phyloP scores from a whole-genome alignment of 2,113 vertebrate genomes.

The Bubo bubo region DNA sequence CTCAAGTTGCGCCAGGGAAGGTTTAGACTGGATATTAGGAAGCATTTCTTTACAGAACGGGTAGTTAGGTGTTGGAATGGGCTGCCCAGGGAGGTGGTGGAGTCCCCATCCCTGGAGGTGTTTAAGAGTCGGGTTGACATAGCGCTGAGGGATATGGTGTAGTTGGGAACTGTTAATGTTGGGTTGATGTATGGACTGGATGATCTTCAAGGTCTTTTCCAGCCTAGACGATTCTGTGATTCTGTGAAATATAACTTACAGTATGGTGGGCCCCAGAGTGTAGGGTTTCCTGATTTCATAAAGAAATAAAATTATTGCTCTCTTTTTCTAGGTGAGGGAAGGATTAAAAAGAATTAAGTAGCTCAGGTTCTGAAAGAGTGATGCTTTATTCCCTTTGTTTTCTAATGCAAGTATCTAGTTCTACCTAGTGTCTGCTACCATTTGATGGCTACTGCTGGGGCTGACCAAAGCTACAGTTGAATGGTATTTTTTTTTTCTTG shows the following conservation, averaged over 20 bases:
- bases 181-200: no score
- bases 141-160: no score
- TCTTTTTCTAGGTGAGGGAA: neutral
- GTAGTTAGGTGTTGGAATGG: no score
- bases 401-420: neutral
- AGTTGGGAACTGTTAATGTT: no score
- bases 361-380: neutral
- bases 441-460: neutral
- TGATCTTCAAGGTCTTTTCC: no score
- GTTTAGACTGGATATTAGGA: no score
- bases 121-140: no score
- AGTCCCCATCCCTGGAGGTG: no score
- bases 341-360: neutral
- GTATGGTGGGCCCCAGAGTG: neutral
- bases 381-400: neutral
- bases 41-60: no score
- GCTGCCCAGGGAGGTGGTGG: no score
- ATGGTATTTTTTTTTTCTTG: neutral
- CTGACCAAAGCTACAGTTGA: neutral
- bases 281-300: neutral
- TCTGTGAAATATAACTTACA: neutral
- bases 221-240: no score
- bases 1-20: no score
- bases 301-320: neutral
- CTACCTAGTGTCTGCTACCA: neutral